Evolutionary conservation across 2,113 vertebrate species (phyloP).

Genomic region (Paedocypris sp.): DNA sequence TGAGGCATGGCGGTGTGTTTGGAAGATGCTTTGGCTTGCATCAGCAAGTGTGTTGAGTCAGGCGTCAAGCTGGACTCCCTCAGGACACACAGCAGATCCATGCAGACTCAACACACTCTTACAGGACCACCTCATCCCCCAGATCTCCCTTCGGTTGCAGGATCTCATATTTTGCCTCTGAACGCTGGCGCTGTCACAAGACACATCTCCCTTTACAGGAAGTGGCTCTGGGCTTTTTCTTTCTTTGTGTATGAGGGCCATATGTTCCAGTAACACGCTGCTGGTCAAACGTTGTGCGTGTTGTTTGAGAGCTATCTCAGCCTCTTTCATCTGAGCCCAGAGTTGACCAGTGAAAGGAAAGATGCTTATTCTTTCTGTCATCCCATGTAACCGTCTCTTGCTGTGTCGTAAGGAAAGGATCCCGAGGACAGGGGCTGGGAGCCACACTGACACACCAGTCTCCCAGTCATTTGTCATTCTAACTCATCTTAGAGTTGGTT

Average conservation of each 20-base stretch:
- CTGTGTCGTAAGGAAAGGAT: conserved; percentile 13
- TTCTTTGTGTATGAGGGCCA: conserved; percentile 39
- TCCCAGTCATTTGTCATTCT: conserved; percentile 24
- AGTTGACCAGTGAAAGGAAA: neutral
- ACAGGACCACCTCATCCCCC: conserved; percentile 5
- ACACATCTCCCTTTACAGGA: conserved; percentile 50
- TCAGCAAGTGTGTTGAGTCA: conserved; percentile 29
- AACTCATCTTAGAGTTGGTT: too few species aligned
- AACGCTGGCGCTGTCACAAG: conserved; percentile 46
- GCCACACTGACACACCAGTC: conserved; percentile 17
- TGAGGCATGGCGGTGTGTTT: neutral
- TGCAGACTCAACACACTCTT: neutral
- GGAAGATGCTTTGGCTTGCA: conserved; percentile 14
- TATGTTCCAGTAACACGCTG: conserved; percentile 44
- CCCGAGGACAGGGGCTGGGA: conserved; percentile 18
- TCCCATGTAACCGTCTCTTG: conserved; percentile 45
- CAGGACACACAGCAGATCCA: neutral
- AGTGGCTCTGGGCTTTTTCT: conserved; percentile 31
- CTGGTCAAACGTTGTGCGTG: conserved; percentile 40
- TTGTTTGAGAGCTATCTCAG: conserved; percentile 41
- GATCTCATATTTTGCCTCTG: conserved; percentile 22
- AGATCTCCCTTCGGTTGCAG: conserved; percentile 43
- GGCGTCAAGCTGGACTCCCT: conserved; percentile 13
- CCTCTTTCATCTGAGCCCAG: conserved; percentile 13
- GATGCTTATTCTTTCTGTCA: conserved; percentile 50